Conservation (phyloP, 2,113 vertebrate species). For the Perca flavescens region DNA sequence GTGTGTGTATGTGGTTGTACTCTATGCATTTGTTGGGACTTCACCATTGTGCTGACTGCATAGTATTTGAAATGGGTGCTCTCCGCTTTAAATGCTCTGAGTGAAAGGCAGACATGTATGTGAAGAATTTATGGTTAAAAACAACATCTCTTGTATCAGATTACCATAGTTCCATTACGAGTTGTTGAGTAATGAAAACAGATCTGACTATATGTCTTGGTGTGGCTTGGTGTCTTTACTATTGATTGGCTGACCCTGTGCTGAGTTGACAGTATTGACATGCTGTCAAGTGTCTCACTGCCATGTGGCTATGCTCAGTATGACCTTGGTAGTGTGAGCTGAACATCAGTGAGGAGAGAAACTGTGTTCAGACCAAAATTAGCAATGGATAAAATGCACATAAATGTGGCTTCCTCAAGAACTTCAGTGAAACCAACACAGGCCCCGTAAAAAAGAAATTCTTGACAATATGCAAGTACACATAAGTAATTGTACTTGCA, state of each 20-base stretch:
- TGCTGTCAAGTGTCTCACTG: conserved; percentile 8
- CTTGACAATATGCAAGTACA: not conserved
- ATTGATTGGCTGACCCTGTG: conserved; percentile 33
- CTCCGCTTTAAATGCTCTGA: not conserved
- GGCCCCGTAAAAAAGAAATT: not conserved
- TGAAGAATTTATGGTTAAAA: conserved; percentile 12
- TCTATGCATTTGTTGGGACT: not conserved
- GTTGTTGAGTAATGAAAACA: conserved; percentile 42
- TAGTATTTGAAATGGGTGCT: conserved; percentile 5
- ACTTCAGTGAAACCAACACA: not conserved
- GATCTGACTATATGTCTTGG: conserved; percentile 34
- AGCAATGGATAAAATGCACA: not conserved
- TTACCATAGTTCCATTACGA: conserved; percentile 25
- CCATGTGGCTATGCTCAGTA: conserved; percentile 2
- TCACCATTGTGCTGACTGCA: conserved; percentile 7
- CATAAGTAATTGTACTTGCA: not conserved
- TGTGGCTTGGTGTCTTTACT: conserved; percentile 20
- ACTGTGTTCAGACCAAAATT: not conserved
- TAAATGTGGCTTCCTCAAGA: not conserved
- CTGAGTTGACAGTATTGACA: conserved; percentile 44
- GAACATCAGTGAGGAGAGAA: conserved; percentile 16
- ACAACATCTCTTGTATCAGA: conserved; percentile 14
- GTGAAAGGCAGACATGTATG: conserved; percentile 10
- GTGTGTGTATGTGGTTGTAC: not conserved
- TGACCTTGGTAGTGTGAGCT: conserved; percentile 42